Conservation (phyloP, 2,113 vertebrate species). For the Salvelinus fontinalis region DNA sequence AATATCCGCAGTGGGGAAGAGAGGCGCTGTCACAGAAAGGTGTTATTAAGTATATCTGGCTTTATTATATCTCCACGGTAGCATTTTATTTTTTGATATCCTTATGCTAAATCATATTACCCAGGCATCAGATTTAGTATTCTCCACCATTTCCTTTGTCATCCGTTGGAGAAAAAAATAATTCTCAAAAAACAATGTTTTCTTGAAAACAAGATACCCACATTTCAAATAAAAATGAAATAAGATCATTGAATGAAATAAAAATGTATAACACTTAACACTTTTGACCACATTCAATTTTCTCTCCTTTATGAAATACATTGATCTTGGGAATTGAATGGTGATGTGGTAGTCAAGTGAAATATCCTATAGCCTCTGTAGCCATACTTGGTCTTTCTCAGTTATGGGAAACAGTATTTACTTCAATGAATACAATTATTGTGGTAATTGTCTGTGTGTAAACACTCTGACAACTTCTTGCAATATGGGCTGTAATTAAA, state of each 20-base stretch:
- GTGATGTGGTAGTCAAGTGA: no score
- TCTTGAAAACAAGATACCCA: background rate
- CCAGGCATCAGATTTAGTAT: conserved; percentile 67
- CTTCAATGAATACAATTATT: no score
- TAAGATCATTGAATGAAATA: background rate
- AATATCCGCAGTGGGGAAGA: conserved; percentile 81
- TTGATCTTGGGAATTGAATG: no score
- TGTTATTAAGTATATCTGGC: conserved; percentile 81
- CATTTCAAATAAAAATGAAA: background rate
- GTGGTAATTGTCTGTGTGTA: no score
- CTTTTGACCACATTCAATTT: no score
- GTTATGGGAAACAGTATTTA: no score
- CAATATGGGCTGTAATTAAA: no score
- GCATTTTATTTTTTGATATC: conserved; percentile 77
- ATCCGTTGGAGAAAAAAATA: background rate
- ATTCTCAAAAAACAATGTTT: background rate
- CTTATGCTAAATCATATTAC: conserved; percentile 79
- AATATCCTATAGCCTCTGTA: no score
- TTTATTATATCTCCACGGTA: conserved; percentile 80
- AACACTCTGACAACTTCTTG: no score
- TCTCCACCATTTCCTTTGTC: conserved; percentile 42
- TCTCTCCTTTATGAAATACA: no score
- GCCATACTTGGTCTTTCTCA: no score
- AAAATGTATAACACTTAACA: background rate
- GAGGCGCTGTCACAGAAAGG: conserved; percentile 74